Evolutionary conservation across 1,140 invertebrate genomes (phyloP).

Genomic region (Orussus abietinus): DNA sequence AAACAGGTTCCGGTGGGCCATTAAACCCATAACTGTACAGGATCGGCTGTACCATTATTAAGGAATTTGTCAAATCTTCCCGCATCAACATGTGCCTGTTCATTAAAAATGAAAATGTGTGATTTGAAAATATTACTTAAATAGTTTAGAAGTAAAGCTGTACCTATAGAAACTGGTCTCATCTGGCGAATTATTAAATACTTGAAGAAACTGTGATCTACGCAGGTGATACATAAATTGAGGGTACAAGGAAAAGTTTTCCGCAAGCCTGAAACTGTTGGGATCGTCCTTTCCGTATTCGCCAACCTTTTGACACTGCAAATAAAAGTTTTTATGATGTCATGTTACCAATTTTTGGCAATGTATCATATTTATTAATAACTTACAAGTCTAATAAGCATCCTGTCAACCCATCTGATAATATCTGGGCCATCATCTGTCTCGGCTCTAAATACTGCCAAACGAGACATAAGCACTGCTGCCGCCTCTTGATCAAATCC

Average conservation of each 20-base stretch:
- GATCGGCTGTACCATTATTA: slow-evolving; percentile 99
- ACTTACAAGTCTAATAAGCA: slow-evolving; percentile 90
- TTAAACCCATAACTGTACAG: slow-evolving; percentile 98
- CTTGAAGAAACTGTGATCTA: slow-evolving; percentile 98
- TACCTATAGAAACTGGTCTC: slow-evolving; percentile 98
- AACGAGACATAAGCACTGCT: slow-evolving; percentile 93
- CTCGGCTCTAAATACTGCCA: slow-evolving; percentile 94
- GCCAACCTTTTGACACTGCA: slow-evolving; percentile 97
- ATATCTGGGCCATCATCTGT: slow-evolving; percentile 96
- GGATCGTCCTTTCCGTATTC: slow-evolving; percentile 98
- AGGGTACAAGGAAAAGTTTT: slow-evolving; percentile 97
- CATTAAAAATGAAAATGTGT: slow-evolving; percentile 3
- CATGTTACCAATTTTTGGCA: slow-evolving; percentile 8
- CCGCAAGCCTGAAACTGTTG: slow-evolving; percentile 89
- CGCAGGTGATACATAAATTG: slow-evolving; percentile 99
- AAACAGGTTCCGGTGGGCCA: slow-evolving; percentile 94
- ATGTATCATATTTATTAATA: slow-evolving; percentile 5
- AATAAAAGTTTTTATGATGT: slow-evolving; percentile 25
- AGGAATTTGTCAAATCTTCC: slow-evolving; percentile 94
- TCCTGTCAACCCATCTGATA: slow-evolving; percentile 95
- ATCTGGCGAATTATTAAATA: slow-evolving; percentile 99
- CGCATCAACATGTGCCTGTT: slow-evolving; percentile 91
- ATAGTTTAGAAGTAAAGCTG: slow-evolving; percentile 6
- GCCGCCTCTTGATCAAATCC: slow-evolving; percentile 98
- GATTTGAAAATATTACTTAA: slow-evolving; percentile 2